Evolutionary conservation across 2,113 vertebrate species (phyloP), one percentile per base, ranked within the genome.

Genomic region (Poeciliopsis prolifica): DNA sequence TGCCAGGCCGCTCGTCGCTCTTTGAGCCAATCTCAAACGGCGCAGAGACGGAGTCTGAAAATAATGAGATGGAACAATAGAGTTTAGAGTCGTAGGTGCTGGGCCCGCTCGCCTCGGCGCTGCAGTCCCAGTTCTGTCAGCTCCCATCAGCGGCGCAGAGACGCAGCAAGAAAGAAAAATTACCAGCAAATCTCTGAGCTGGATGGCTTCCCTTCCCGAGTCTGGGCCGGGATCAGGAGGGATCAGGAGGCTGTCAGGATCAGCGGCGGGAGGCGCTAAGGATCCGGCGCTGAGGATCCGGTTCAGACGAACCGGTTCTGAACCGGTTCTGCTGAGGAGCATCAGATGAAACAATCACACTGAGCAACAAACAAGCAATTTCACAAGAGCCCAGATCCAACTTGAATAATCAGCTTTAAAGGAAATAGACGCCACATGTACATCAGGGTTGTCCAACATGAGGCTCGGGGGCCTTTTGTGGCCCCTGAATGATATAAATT

Each of bases 81-180:
- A 69, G 85, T 70, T 82, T 61, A 63, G 68, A 77, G 54, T 77
- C 60, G 28, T 24, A 82, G 81, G 80, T 79, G 72, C 68, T 71
- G 19, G 51, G 75, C 64, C 74, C 86, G 64, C 29, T 81, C 40
- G 40, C 3, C n/a, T 37, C 58, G 40, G 61, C 61, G 68, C n/a
- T 40, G 40, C 68, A 86, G 89, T 76, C 88, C 91, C 87, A 88
- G 90, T 85, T 91, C 88, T 87, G 90, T 92, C 90, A 80, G 79
- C 74, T 84, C 77, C 26, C 85, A 88, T 92, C 87, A 86, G 8
- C 37, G 0, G n/a, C 9, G 70, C 8, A 61, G 26, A 29, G 74
- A 30, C 24, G 37, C 78, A 82, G 51, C 44, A 33, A 24, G 58
- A 64, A 60, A 31, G 65, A 35, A 66, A 74, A 80, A 75, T 70